Evolutionary conservation across 2,113 vertebrate species (phyloP), one percentile per base, ranked within the genome.

Genomic region (Alouatta palliata): DNA sequence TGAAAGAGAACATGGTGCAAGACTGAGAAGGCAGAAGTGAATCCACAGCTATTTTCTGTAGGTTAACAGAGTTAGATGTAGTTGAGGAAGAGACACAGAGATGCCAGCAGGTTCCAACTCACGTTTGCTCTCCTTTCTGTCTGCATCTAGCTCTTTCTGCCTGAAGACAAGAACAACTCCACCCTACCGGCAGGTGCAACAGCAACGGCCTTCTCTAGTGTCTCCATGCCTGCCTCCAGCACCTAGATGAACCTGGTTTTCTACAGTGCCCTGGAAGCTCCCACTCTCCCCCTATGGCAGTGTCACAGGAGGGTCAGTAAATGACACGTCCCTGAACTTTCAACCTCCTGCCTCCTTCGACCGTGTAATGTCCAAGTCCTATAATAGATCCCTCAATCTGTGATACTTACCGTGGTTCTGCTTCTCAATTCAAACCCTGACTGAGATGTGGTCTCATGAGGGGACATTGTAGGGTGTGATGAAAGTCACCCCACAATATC

Each of bases 381-480:
- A 0, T 11, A 49, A 17, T 21, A 92, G 23, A 20, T 49, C 56
- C 61, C 27, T 66, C 27, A 32, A 47, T 80, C 54, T 37, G 14
- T 16, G 79, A 30, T 4, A 25, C 35, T 43, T 52, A n/a, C 6
- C 0, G 1, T 20, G 32, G 7, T 17, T 61, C 43, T 77, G 19
- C n/a, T 35, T 27, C 71, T 71, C 30, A 30, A 7, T 66, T 61
- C 45, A 37, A 66, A 47, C 12, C 19, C 43, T 54, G 21, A 30
- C 56, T 2, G 32, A 81, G 71, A 56, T 4, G 2, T 8, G 3
- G 8, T 49, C 83, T 70, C 21, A 20, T 3, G 13, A 47, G 43
- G 35, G 27, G 30, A 56, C n/a, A 32, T 2, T 4, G 21, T 0
- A 2, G 5, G 35, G 43, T 4, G 0, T 9, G 1, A 17, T 3